phyloP scores from a whole-genome alignment of 2,113 vertebrate genomes.

The Leucosticte australis region DNA sequence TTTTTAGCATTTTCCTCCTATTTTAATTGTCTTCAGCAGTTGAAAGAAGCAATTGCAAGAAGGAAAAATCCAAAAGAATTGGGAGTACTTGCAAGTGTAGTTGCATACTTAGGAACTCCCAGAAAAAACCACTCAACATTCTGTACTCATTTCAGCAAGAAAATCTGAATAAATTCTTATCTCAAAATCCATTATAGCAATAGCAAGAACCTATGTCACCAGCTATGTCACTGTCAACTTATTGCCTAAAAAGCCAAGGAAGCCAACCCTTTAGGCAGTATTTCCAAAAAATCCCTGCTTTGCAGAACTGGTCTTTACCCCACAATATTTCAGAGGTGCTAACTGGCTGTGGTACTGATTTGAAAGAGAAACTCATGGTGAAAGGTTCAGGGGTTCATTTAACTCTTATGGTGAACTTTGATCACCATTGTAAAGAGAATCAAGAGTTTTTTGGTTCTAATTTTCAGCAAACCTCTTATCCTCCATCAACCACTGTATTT shows the following conservation, averaged over 20 bases:
- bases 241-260: not conserved
- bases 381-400: not conserved
- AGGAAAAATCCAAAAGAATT: not conserved
- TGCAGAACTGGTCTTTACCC: not conserved
- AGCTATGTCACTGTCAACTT: not conserved
- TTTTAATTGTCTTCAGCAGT: not conserved
- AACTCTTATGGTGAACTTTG: not conserved
- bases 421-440: not conserved
- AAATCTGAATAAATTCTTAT: not conserved
- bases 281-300: not conserved
- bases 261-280: not conserved
- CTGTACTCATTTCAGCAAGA: not conserved
- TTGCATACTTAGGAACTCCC: not conserved
- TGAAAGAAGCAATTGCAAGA: not conserved
- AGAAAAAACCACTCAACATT: not conserved
- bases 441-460: not conserved
- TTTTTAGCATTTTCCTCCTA: not conserved
- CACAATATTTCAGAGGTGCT: not conserved
- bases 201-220: not conserved
- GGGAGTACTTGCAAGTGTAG: not conserved
- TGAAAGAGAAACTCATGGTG: not conserved
- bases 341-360: not conserved
- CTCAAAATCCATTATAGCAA: not conserved
- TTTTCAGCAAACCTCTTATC: not conserved
- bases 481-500: not conserved